phyloP scores from a whole-genome alignment of 2,888 invertebrate genomes.

The Tridacna gigas region DNA sequence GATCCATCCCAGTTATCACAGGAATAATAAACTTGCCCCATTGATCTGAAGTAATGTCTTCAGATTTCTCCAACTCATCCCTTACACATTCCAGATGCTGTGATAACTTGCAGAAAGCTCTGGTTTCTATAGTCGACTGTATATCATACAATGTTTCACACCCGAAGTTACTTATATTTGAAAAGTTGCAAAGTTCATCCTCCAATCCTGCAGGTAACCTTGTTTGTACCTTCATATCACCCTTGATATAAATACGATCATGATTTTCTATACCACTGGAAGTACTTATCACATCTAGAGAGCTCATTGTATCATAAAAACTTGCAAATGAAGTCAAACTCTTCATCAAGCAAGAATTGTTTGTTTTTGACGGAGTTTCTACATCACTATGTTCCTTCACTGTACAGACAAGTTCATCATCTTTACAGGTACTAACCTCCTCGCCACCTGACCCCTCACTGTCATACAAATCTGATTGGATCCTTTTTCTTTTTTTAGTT shows the following conservation, averaged over 20 bases:
- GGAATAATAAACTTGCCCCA: slow-evolving; percentile 55
- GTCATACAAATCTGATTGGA: slow-evolving; percentile 70
- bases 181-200: slow-evolving; percentile 27
- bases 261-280: slow-evolving; percentile 34
- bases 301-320: slow-evolving; percentile 70
- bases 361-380: not conserved
- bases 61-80: slow-evolving; percentile 25
- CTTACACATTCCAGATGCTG: slow-evolving; percentile 14
- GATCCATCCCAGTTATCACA: slow-evolving; percentile 48
- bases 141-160: slow-evolving; percentile 4
- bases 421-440: slow-evolving; percentile 1
- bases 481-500: slow-evolving; percentile 66
- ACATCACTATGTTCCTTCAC: not conserved
- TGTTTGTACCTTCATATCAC: slow-evolving; percentile 27
- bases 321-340: slow-evolving; percentile 63
- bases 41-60: slow-evolving; percentile 26
- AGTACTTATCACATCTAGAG: slow-evolving; percentile 60
- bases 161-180: slow-evolving; percentile 30
- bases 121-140: slow-evolving; percentile 1
- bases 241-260: slow-evolving; percentile 19
- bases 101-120: slow-evolving; percentile 11
- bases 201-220: slow-evolving; percentile 44
- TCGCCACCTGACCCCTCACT: slow-evolving; percentile 76
- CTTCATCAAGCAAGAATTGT: slow-evolving; percentile 8
- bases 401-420: not conserved